Base-by-base conservation (phyloP, 2,888 invertebrate genomes). In the Asteroscopus sphinx region DNA sequence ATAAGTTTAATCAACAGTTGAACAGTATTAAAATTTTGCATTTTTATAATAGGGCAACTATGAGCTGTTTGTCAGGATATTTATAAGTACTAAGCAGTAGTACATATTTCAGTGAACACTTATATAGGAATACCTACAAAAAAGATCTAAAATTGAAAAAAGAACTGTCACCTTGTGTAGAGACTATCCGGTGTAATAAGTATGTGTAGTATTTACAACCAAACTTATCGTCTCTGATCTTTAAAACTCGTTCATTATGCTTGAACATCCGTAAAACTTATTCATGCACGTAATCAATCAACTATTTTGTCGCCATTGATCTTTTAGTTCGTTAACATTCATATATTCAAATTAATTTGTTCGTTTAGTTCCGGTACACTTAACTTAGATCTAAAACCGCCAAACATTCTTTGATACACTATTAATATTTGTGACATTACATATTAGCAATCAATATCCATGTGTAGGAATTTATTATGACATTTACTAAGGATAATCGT, bases 291-390 rank as follows among this genome's bases (percentile, higher is more conserved):
- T 36, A 39, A 55, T 60, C 41, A 21, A 54, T 49, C 26, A 60
- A 65, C 30, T 5, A 37, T 21, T 33, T 42, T 54, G 48, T 37
- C 41, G 28, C 42, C 61, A 42, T 49, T 55, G 49, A 46, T 61
- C 41, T 53, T 45, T 39, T 12, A 11, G 15, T 26, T 55, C 2
- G 46, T 58, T 58, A 39, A 42, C 9, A 60, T 60, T 60, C 2
- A 68, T 60, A 51, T 54, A 55, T 54, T 60, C 33, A 51, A 68
- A 67, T 67, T 25, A 44, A 51, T 28, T 55, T 26, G 13, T 47
- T n/a, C 11, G 36, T 15, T 7, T 26, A 33, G 55, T 68, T 67
- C 68, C 68, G 45, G 48, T 39, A 46, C 32, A 16, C 21, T 49
- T 33, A 8, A 16, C 35, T 60, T 26, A 11, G 32, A 28, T 33